Conservation (phyloP, 2,113 vertebrate genomes). For the Sminthopsis crassicaudata region DNA sequence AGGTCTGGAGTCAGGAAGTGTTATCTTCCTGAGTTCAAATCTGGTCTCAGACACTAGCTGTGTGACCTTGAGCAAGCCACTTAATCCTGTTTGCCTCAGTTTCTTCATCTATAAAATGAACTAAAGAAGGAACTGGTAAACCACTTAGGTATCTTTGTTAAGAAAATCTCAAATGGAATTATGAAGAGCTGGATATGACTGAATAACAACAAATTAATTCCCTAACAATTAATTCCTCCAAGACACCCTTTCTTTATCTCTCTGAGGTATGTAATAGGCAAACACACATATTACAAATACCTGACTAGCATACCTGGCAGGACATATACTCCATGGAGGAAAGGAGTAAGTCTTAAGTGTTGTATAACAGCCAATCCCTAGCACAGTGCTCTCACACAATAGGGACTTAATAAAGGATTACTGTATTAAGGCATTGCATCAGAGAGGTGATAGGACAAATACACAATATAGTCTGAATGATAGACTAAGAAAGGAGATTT, state of each 20-base stretch:
- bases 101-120: too few relatives aligned
- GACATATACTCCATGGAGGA: neutral
- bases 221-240: neutral
- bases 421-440: neutral
- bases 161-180: too few relatives aligned
- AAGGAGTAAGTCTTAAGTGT: neutral
- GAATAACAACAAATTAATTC: too few relatives aligned
- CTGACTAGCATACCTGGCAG: neutral
- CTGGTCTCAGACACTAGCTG: too few relatives aligned
- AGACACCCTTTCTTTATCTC: neutral
- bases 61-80: too few relatives aligned
- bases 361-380: neutral
- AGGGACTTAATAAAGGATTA: neutral
- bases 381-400: neutral
- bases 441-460: neutral
- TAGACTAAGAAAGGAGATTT: neutral
- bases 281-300: neutral
- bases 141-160: too few relatives aligned
- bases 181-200: too few relatives aligned
- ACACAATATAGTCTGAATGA: neutral
- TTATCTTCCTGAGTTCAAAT: neutral
- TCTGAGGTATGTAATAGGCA: neutral
- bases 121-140: too few relatives aligned
- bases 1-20: neutral
- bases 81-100: too few relatives aligned